Evolutionary conservation across 2,113 vertebrate species (phyloP).

Genomic region (Ancistrus triradiatus): DNA sequence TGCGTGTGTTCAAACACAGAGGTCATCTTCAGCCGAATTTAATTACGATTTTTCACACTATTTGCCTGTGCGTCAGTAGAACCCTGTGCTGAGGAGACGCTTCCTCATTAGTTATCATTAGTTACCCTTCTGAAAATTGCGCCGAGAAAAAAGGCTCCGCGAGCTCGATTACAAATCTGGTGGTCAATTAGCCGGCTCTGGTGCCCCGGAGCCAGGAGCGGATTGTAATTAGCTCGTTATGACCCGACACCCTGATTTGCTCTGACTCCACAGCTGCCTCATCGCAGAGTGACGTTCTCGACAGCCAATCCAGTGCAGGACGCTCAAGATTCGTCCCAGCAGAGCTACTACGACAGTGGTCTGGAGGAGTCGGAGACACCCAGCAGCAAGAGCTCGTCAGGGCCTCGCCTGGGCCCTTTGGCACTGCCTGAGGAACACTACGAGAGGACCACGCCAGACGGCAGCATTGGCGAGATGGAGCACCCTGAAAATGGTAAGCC

Average conservation of each 20-base stretch:
- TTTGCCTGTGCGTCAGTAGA: slow-evolving; percentile 5
- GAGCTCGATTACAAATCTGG: slow-evolving; percentile 48
- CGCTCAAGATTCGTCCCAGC: slow-evolving; percentile 93
- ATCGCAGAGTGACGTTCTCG: slow-evolving; percentile 98
- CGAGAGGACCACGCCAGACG: slow-evolving; percentile 94
- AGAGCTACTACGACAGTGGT: slow-evolving; percentile 97
- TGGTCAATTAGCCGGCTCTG: slow-evolving; percentile 48
- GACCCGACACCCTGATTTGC: slow-evolving; percentile 31
- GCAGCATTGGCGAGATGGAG: slow-evolving; percentile 98
- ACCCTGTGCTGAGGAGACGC: slow-evolving; percentile 33
- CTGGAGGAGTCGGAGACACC: slow-evolving; percentile 97
- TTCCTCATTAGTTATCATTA: slow-evolving; percentile 45
- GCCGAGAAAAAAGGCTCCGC: slow-evolving; percentile 29
- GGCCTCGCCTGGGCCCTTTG: slow-evolving; percentile 90
- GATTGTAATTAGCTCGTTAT: slow-evolving; percentile 35
- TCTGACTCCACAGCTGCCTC: slow-evolving; percentile 79
- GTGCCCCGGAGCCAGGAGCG: slow-evolving; percentile 27
- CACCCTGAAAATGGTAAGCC: slow-evolving; percentile 92
- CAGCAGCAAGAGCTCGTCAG: slow-evolving; percentile 95
- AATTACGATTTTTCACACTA: slow-evolving; percentile 25
- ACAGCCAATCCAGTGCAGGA: slow-evolving; percentile 95
- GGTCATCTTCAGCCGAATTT: slow-evolving; percentile 38
- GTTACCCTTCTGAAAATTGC: slow-evolving; percentile 29
- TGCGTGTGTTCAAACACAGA: neutral
- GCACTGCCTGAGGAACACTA: slow-evolving; percentile 97